Evolutionary conservation across 2,888 invertebrate species (phyloP), one percentile per base, ranked within the genome.

Genomic region (Brachyptera putata): DNA sequence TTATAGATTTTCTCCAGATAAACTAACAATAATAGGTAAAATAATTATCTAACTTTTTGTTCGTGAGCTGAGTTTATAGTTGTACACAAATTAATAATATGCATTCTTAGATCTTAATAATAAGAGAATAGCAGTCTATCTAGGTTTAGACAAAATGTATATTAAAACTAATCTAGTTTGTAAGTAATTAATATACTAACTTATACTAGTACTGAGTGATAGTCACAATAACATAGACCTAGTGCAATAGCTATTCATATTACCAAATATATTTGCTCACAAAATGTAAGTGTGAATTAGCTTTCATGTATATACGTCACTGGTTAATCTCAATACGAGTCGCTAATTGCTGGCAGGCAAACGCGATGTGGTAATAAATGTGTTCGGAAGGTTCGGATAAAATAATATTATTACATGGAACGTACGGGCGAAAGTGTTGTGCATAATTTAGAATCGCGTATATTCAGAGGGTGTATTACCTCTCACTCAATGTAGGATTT

Each of bases 11-110:
- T n/a, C n/a, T n/a, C n/a, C n/a, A n/a, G n/a, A n/a, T n/a, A n/a
- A n/a, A n/a, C n/a, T n/a, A n/a, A n/a, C n/a, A n/a, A n/a, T n/a
- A n/a, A n/a, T n/a, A n/a, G n/a, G n/a, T n/a, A n/a, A n/a, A n/a
- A n/a, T n/a, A n/a, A n/a, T n/a, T n/a, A n/a, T 21, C 58, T 49
- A 58, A 58, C 24, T 48, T 21, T 21, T 21, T 49, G 26, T 58
- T 36, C 48, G 30, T 1, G 46, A 21, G 25, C 48, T 55, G 16
- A 30, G 50, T 50, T 59, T 59, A 26, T 59, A 59, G 59, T 59
- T 55, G 59, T 59, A 59, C 25, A 59, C 59, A 59, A 59, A 59
- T 59, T 59, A 59, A 59, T 59, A 59, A 53, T 59, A 53, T 55
- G 59, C 59, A 59, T 59, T 59, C 21, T 58, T 58, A 58, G 58